Evolutionary conservation across 2,888 invertebrate species (phyloP).

Genomic region (Amorpha juglandis): DNA sequence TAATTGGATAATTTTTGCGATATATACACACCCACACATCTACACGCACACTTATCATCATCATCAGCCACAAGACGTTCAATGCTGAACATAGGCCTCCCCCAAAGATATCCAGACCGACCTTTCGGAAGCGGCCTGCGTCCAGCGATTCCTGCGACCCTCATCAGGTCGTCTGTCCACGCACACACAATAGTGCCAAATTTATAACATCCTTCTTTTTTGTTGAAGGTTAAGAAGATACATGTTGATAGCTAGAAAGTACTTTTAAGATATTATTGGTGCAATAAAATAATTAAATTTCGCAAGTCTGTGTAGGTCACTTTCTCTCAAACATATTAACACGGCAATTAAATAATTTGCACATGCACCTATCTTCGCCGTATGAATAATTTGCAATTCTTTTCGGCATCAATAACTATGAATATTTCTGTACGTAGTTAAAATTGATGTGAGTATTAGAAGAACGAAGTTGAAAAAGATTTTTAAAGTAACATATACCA

Average conservation of each 20-base stretch:
- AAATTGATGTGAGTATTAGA: not conserved
- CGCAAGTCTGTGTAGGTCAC: not conserved
- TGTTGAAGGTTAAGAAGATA: not conserved
- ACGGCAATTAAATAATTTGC: slow-evolving; percentile 16
- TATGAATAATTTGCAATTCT: slow-evolving; percentile 16
- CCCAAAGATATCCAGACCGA: too few species aligned
- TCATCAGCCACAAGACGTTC: too few species aligned
- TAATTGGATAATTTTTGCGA: too few species aligned
- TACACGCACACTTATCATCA: too few species aligned
- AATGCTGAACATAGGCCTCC: too few species aligned
- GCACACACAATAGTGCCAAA: too few species aligned
- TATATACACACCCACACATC: too few species aligned
- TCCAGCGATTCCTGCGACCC: too few species aligned
- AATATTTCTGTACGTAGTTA: not conserved
- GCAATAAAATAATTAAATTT: not conserved
- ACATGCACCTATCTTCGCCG: not conserved
- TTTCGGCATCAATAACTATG: slow-evolving; percentile 11
- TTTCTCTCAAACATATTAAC: not conserved
- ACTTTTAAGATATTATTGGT: not conserved
- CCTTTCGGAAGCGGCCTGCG: too few species aligned
- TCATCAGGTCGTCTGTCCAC: too few species aligned
- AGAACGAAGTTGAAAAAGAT: not conserved
- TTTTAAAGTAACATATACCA: too few species aligned
- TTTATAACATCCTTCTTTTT: too few species aligned
- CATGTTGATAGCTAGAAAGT: not conserved